Evolutionary conservation across 2,797 vertebrate species (phyloP).

Genomic region (Tamandua tetradactyla): DNA sequence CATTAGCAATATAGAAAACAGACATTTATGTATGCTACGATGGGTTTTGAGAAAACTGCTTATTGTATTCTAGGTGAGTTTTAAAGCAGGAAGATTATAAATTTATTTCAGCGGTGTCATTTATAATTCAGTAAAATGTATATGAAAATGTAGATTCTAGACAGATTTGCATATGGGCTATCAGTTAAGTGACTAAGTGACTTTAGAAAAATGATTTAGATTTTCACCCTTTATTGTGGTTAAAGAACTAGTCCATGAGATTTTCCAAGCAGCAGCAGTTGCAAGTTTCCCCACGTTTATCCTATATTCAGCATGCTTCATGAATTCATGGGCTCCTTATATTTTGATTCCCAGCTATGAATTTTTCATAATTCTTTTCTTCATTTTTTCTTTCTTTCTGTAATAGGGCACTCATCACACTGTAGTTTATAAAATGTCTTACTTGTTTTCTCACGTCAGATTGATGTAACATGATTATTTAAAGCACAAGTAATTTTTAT

Average conservation of each 20-base stretch:
- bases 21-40: not conserved
- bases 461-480: not conserved
- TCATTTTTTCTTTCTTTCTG: not conserved
- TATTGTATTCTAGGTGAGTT: constrained; percentile 27
- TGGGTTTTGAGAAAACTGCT: not conserved
- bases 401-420: not conserved
- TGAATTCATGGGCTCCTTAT: not conserved
- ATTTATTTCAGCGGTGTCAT: not conserved
- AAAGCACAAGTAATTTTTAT: not conserved
- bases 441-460: not conserved
- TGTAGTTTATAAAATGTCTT: not conserved
- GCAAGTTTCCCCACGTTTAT: not conserved
- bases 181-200: not conserved
- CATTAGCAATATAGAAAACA: constrained; percentile 2
- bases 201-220: constrained; percentile 9
- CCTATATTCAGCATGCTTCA: not conserved
- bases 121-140: not conserved
- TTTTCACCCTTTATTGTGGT: not conserved
- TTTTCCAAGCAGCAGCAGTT: not conserved
- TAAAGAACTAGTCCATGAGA: not conserved
- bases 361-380: not conserved
- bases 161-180: not conserved
- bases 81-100: not conserved
- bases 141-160: not conserved
- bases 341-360: not conserved